A percentile compares a stretch with the other conserved stretches of the same genome.
phyloP scores from a whole-genome alignment of 2,113 vertebrate species.

The Marmota monax region DNA sequence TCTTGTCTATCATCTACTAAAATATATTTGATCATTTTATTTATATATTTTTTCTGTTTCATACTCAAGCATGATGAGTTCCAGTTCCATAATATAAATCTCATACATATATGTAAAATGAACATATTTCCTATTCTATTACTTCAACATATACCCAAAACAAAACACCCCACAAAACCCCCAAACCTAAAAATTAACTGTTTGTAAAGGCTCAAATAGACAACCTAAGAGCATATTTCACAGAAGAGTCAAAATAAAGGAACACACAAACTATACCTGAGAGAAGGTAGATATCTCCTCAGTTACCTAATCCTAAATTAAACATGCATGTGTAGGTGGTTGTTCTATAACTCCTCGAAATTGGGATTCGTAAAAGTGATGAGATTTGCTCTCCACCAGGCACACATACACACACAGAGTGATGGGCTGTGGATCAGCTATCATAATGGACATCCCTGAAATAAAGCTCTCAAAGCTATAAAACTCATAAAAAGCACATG shows the following conservation, averaged over 20 bases:
- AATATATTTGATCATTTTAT: neutral
- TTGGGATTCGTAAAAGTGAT: constrained; percentile 53
- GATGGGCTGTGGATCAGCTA: constrained; percentile 71
- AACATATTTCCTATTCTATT: neutral
- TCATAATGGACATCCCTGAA: constrained; percentile 78
- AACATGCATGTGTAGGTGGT: neutral
- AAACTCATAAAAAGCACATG: constrained; percentile 86
- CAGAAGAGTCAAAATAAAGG: neutral
- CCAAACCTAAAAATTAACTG: neutral
- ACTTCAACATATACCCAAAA: constrained; percentile 4
- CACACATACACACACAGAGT: constrained; percentile 32
- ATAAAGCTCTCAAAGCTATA: constrained; percentile 81
- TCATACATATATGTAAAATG: neutral
- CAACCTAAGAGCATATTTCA: constrained; percentile 10
- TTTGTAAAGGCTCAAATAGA: neutral
- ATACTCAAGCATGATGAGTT: neutral
- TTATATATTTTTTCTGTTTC: neutral
- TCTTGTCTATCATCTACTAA: neutral
- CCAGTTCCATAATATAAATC: neutral
- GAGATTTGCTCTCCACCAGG: constrained; percentile 22
- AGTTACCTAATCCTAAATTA: constrained; percentile 53
- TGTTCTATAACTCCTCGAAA: constrained; percentile 55
- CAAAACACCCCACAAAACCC: neutral
- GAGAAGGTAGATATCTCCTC: neutral
- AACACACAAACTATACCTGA: neutral